A percentile compares a stretch with the other conserved stretches of the same genome.
Conservation (phyloP, 2,888 invertebrate genomes). For the Caenorhabditis macrosperma region DNA sequence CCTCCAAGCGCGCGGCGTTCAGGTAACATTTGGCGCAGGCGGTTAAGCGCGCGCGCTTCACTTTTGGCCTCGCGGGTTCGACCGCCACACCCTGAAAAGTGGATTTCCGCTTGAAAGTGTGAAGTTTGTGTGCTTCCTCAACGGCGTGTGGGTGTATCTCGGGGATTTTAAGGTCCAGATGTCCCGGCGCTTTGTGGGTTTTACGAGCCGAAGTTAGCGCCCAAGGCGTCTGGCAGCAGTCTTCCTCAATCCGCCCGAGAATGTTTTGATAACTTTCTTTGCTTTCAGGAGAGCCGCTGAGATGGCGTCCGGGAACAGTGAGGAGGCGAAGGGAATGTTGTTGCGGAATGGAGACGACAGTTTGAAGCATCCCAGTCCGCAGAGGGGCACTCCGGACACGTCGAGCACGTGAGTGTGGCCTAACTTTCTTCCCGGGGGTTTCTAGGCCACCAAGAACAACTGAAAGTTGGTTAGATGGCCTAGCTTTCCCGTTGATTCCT, state of each 20-base stretch:
- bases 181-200: background rate
- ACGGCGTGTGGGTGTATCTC: background rate
- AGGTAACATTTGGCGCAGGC: too few species aligned
- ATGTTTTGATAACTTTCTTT: background rate
- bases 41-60: too few species aligned
- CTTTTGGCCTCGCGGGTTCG: too few species aligned
- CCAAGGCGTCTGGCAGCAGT: background rate
- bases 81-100: too few species aligned
- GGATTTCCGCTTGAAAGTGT: too few species aligned
- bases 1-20: too few species aligned
- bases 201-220: background rate
- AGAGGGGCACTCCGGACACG: slow-evolving; percentile 66
- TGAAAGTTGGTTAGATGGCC: background rate
- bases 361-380: slow-evolving; percentile 58
- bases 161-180: background rate
- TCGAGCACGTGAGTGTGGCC: slow-evolving; percentile 41
- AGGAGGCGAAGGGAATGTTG: slow-evolving; percentile 61
- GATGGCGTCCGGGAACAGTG: slow-evolving; percentile 35
- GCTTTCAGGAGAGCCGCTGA: slow-evolving; percentile 53
- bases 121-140: too few species aligned
- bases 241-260: background rate
- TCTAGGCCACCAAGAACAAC: background rate
- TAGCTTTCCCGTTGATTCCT: background rate
- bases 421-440: background rate
- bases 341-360: slow-evolving; percentile 48